Base-by-base conservation (phyloP, 2,888 invertebrate species). In the Aethes cnicana region DNA sequence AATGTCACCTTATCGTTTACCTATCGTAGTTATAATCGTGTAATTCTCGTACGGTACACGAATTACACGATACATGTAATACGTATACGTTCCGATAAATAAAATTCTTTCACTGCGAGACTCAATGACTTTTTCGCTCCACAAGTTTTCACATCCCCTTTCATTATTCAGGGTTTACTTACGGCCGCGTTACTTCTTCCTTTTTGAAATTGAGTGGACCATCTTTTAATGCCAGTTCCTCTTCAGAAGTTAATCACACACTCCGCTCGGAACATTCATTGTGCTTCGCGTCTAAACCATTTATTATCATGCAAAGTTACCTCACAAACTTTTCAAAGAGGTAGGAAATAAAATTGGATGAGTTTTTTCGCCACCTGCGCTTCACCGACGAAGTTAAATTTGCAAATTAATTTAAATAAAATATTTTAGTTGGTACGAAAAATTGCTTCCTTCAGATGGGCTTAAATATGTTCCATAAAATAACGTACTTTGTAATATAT, bases 31-130 rank as follows among this genome's bases (percentile, higher is more conserved):
- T n/a, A n/a, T n/a, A n/a, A n/a, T n/a, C n/a, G n/a, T n/a, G n/a
- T n/a, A n/a, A n/a, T n/a, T n/a, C n/a, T n/a, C n/a, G n/a, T n/a
- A n/a, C n/a, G n/a, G n/a, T n/a, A n/a, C n/a, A n/a, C n/a, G n/a
- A n/a, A n/a, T n/a, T n/a, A n/a, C n/a, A n/a, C n/a, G n/a, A n/a
- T 17, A 6, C 12, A n/a, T 14, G 11, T 69, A 65, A 80, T 80
- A 36, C n/a, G 12, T 18, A 6, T 47, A 21, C 30, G 3, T 75
- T 80, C 74, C 72, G 66, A 75, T 77, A 79, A 81, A 81, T 80
- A 69, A 68, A 68, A 63, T 69, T 67, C 68, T 66, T 70, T 67
- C 64, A 64, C 52, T 39, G 36, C 32, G 61, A 32, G 17, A 69
- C 64, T 67, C 67, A 67, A 61, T 65, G 57, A 60, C 64, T 70